Conservation (phyloP, 2,797 vertebrate species). For the Phataginus tetradactyla region DNA sequence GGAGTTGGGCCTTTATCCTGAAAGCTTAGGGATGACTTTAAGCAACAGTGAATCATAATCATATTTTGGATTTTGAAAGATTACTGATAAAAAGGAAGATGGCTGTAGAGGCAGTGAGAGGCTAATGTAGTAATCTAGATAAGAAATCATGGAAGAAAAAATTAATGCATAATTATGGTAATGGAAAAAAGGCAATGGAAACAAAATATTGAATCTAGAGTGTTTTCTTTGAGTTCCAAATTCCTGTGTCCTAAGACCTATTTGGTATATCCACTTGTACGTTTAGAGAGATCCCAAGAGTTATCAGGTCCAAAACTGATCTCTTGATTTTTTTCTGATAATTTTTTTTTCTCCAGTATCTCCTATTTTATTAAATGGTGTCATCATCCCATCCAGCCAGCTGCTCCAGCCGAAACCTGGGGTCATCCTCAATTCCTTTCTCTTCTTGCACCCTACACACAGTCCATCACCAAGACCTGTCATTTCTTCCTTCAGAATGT, state of each 20-base stretch:
- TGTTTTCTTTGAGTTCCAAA: neutral
- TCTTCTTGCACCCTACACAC: neutral
- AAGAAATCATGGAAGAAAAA: neutral
- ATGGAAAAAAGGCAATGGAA: neutral
- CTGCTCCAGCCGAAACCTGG: neutral
- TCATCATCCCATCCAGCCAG: neutral
- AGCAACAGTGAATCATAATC: neutral
- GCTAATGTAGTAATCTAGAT: neutral
- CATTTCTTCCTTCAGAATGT: neutral
- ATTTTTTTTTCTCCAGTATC: neutral
- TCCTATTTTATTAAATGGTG: neutral
- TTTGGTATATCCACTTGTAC: neutral
- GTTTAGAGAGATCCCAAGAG: neutral
- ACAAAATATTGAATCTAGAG: neutral
- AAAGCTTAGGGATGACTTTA: neutral
- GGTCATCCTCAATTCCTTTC: neutral
- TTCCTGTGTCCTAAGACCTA: neutral
- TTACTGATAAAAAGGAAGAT: neutral
- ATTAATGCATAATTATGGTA: neutral
- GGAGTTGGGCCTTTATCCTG: neutral
- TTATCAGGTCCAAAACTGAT: neutral
- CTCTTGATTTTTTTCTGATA: neutral
- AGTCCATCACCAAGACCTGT: neutral
- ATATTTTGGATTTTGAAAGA: neutral
- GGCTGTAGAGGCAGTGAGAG: neutral